Base-by-base conservation (phyloP, 2,888 invertebrate genomes). In the Lycophotia porphyrea region DNA sequence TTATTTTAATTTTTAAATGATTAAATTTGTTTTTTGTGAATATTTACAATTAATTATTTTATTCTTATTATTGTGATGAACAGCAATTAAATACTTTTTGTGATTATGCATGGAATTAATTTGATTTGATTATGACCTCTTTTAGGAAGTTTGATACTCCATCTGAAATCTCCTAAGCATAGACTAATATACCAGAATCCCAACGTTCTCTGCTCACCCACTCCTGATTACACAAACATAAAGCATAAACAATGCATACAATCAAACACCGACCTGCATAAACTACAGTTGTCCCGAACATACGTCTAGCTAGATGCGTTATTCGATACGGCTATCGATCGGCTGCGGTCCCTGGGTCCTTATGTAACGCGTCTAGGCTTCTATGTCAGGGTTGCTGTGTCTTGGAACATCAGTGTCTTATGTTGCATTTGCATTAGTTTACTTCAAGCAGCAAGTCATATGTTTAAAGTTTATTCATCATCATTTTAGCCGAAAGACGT, bases 321-420 rank as follows among this genome's bases (percentile, higher is more conserved):
- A 85, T 36, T 5, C 21, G 82, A 85, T 63, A 78, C 39, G 18
- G 70, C 0, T 82, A 87, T 79, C 76, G 87, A 85, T 73, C 85
- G 58, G 52, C 36, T 85, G 85, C 80, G 85, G 85, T 85, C 77
- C 52, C 44, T 24, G 47, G 71, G 79, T 58, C 76, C 68, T 78
- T 78, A 77, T 71, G 75, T 85, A 87, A 82, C 44, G 4, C 49
- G 21, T 74, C 74, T 71, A 61, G 49, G 60, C 58, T 73, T 77
- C 67, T 74, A 65, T 82, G 87, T 87, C 85, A 87, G 70, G 86
- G 87, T 85, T 67, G 39, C 65, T 49, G 55, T 78, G 15, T 47
- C 42, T 21, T 34, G n/a, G 8, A 34, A 34, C 47, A 49, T 78
- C 18, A 27, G 13, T 52, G 49, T 64, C 49, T n/a, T n/a, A 27